Evolutionary conservation across 35 echinoderm and acorn worm genomes (phyloP), one percentile per base, ranked within the genome.

Genomic region (Acanthaster planci): DNA sequence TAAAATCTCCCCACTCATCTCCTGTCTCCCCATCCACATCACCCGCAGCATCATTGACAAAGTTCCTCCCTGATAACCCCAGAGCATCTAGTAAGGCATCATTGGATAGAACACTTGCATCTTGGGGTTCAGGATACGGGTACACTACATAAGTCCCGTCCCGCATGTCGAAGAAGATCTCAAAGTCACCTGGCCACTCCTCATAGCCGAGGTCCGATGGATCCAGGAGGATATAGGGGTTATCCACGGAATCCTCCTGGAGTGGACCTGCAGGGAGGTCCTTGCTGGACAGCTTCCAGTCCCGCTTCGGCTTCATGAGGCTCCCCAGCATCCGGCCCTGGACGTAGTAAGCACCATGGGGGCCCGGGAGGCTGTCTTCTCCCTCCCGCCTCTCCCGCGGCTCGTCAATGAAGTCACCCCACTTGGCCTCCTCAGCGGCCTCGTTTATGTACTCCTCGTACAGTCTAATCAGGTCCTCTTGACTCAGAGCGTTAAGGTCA

Each of bases 251-350:
- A 72, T 72, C 64, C 14, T 72, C 64, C 64, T 72, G 26, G 30
- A 6, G 42, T 47, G 12, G 42, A 47, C 4, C n/a, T 47, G 42
- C 42, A 47, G 42, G 42, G 42, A 6, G 4, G 12, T 47, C 42
- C 12, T 12, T 47, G 4, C 12, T 47, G 12, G 4, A 6, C 42
- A 47, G n/a, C n/a, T n/a, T 47, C 42, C 42, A 47, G 4, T 72
- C 34, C 10, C 64, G 64, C 34, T 72, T 72, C 21, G 64, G 64
- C 64, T 72, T 72, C 64, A 72, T 72, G 64, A 72, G 64, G 64
- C 30, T 26, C 2, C 64, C 64, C 8, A 72, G 22, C 29, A 72
- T 72, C 64, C 64, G 23, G 26, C 64, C 64, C 64, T 72, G 64
- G 64, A 72, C 64, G 29, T 72, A 72, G 64, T 72, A 72, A 72